A percentile compares a stretch with the other conserved stretches of the same genome.
Conservation (phyloP, 2,797 vertebrate genomes). For the Nannoperca australis region DNA sequence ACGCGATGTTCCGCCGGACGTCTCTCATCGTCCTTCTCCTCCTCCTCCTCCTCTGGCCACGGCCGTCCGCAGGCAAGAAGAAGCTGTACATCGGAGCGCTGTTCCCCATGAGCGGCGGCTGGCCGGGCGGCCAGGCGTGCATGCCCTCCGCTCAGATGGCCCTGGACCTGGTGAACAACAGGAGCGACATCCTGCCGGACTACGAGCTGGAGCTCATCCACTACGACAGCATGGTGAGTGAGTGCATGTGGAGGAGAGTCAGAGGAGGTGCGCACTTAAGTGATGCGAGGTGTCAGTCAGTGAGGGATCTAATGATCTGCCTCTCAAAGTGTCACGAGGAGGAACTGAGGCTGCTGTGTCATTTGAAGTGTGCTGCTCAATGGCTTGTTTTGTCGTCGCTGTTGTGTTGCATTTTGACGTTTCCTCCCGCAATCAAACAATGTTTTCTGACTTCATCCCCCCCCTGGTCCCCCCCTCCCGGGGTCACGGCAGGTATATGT, state of each 20-base stretch:
- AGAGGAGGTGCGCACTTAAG: conserved; percentile 57
- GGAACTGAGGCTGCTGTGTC: conserved; percentile 15
- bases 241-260: conserved; percentile 63
- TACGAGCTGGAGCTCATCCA: conserved; percentile 92
- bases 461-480: no score
- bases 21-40: conserved; percentile 68
- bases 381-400: background rate
- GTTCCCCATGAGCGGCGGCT: conserved; percentile 94
- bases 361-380: background rate
- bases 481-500: background rate
- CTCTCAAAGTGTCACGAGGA: conserved; percentile 25
- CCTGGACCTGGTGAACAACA: conserved; percentile 91
- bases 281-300: conserved; percentile 53
- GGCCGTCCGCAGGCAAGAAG: conserved; percentile 86
- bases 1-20: conserved; percentile 43
- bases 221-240: conserved; percentile 92
- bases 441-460: background rate
- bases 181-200: conserved; percentile 91
- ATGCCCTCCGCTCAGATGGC: conserved; percentile 92
- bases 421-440: background rate
- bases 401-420: background rate
- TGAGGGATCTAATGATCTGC: conserved; percentile 50
- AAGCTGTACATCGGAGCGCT: conserved; percentile 93
- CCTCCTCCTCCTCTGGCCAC: conserved; percentile 62
- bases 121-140: conserved; percentile 93